These are phyloP conservation scores for Hyles lineata DNA, from an alignment of 2,888 invertebrate genomes.

Conservation along the genomic window DNA sequence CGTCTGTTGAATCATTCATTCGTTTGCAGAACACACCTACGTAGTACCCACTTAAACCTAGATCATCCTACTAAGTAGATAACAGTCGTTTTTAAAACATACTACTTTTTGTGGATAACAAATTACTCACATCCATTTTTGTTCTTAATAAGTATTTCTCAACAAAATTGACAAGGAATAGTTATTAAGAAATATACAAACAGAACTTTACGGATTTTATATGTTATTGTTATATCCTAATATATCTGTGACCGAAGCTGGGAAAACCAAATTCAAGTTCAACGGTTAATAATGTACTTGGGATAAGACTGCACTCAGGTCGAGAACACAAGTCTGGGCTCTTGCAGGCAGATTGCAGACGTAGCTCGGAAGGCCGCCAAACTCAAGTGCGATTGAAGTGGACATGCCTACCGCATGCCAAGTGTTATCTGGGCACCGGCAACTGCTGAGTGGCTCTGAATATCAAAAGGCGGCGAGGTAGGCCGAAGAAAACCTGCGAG, in stretches of 20 bases:
- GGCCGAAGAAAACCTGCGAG: background rate
- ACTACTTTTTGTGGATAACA: background rate
- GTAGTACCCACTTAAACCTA: no score
- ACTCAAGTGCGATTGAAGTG: conserved; percentile 2
- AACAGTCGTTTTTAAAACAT: background rate
- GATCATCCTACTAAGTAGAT: background rate
- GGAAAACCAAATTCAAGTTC: background rate
- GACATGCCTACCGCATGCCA: conserved; percentile 2
- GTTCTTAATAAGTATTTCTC: background rate
- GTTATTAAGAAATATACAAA: background rate
- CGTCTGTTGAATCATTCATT: conserved; percentile 25
- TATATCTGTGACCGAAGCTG: background rate
- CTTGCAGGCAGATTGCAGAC: background rate
- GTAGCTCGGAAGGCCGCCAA: conserved; percentile 3
- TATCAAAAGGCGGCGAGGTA: background rate
- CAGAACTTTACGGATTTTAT: no score
- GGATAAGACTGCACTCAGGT: conserved; percentile 2
- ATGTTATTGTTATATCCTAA: no score
- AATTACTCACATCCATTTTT: background rate
- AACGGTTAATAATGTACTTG: conserved; percentile 1
- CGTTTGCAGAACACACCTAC: background rate
- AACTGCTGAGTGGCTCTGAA: background rate
- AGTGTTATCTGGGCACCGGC: background rate
- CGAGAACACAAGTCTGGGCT: background rate
- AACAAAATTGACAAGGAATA: background rate